These are phyloP conservation scores for Glaucidium brasilianum DNA, from an alignment of 2,113 vertebrate species.

Conservation along the genomic window DNA sequence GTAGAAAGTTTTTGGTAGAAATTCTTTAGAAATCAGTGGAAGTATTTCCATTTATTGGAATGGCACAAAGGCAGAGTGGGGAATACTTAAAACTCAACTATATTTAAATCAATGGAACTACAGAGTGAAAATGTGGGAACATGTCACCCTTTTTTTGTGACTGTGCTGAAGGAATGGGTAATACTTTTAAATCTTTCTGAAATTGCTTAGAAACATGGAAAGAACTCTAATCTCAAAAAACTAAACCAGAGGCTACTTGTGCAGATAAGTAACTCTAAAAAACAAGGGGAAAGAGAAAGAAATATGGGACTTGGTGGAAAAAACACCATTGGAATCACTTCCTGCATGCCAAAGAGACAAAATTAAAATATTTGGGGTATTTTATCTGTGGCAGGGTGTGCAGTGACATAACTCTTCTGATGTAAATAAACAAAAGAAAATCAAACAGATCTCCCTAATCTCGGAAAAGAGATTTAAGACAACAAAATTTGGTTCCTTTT, in stretches of 20 bases:
- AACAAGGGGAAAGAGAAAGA: background rate
- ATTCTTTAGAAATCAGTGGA: background rate
- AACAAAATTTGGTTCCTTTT: background rate
- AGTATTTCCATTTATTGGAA: background rate
- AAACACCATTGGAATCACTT: background rate
- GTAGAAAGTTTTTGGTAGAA: background rate
- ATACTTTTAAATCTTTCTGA: background rate
- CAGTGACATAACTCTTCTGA: background rate
- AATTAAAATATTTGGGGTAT: background rate
- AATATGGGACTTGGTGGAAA: background rate
- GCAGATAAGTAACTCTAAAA: background rate
- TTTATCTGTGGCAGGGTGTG: fast-evolving
- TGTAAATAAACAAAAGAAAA: background rate
- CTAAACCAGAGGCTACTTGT: background rate
- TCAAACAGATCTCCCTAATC: background rate
- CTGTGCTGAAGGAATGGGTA: background rate
- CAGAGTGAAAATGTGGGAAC: background rate
- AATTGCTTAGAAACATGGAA: background rate
- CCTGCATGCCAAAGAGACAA: background rate
- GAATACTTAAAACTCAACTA: background rate
- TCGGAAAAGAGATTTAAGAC: background rate
- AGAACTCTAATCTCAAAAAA: background rate
- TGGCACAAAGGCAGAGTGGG: background rate
- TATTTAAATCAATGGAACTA: background rate
- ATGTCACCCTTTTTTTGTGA: background rate